These are phyloP conservation scores for Diacarnus erythraeanus DNA, from an alignment of 37 sponge, comb jelly and placozoan species.

Conservation along the genomic window DNA sequence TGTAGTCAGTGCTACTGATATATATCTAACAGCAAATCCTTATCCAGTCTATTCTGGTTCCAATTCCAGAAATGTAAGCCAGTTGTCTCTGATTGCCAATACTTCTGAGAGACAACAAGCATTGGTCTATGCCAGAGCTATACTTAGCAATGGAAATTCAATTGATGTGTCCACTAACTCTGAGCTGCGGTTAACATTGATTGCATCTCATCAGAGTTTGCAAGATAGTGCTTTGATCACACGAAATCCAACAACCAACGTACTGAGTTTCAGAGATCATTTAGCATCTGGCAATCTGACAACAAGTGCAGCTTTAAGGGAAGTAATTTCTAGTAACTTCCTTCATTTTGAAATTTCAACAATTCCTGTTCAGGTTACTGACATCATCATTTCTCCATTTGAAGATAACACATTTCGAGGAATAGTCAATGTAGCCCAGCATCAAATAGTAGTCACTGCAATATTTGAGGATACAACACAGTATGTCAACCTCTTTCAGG, in stretches of 20 bases:
- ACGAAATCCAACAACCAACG: neutral
- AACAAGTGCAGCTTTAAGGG: constrained; percentile 24
- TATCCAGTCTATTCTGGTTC: constrained; percentile 64
- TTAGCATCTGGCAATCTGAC: constrained; percentile 3
- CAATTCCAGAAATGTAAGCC: neutral
- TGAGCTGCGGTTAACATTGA: neutral
- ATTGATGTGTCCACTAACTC: constrained; percentile 30
- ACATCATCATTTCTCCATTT: constrained; percentile 21
- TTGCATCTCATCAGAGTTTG: neutral
- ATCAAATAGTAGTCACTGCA: constrained; percentile 32
- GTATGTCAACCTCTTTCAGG: constrained; percentile 9
- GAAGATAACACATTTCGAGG: constrained; percentile 47
- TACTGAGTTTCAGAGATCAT: constrained; percentile 13
- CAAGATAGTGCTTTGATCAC: neutral
- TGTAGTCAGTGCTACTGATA: constrained; percentile 28
- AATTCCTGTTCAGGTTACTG: constrained; percentile 22
- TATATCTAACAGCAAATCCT: constrained; percentile 37
- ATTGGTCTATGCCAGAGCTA: neutral
- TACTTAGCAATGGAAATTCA: constrained; percentile 47
- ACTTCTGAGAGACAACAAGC: constrained; percentile 46
- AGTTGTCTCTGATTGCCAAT: constrained; percentile 30
- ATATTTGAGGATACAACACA: constrained; percentile 43
- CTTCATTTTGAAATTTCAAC: constrained; percentile 16
- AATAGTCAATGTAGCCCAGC: neutral
- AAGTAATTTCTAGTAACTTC: neutral